Percentiles rank a stretch among this genome's conserved stretches.
Conservation (phyloP, 2,888 invertebrate species). For the Meghimatium bilineatum region DNA sequence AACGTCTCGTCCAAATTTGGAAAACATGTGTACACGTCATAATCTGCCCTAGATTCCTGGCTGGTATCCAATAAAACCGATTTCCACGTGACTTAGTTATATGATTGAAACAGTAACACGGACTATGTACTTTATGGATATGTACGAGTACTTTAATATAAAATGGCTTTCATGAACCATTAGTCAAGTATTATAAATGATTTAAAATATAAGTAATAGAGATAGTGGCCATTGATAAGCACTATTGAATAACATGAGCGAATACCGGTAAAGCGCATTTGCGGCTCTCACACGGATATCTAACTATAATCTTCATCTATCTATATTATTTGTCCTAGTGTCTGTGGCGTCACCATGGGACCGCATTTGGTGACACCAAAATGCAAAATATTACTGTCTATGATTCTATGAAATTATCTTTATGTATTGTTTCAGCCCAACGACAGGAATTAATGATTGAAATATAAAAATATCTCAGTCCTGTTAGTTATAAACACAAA, state of each 20-base stretch:
- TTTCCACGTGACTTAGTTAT: neutral
- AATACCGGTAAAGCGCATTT: neutral
- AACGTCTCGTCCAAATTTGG: constrained; percentile 34
- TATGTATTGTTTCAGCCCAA: no score
- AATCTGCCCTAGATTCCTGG: constrained; percentile 16
- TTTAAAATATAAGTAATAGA: neutral
- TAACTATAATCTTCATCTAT: no score
- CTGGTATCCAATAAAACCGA: neutral
- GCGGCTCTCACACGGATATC: neutral
- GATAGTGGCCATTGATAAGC: neutral
- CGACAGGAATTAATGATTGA: no score
- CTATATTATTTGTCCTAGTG: no score
- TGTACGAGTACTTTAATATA: neutral
- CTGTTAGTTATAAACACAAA: no score
- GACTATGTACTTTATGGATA: neutral
- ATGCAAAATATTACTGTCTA: no score
- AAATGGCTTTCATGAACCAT: neutral
- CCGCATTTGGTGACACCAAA: no score
- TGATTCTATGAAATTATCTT: no score
- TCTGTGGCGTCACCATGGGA: no score
- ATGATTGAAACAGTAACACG: neutral
- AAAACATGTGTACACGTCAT: constrained; percentile 33
- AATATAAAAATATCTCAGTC: no score
- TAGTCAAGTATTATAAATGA: neutral
- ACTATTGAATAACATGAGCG: neutral